These are phyloP conservation scores for Dioctria rufipes DNA, from an alignment of 2,888 invertebrate species.

Conservation along the genomic window DNA sequence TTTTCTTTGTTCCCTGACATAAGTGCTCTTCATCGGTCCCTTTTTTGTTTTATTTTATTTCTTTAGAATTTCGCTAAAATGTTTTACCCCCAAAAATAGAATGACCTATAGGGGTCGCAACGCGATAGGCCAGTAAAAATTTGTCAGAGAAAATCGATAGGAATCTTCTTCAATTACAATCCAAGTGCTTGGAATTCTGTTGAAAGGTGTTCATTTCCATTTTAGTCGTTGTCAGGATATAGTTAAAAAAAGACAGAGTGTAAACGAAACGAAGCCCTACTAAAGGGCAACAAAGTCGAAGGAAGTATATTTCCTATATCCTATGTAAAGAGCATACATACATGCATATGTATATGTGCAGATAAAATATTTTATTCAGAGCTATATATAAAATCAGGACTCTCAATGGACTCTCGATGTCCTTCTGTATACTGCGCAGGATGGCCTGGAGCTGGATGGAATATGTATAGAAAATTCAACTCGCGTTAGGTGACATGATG, in stretches of 20 bases:
- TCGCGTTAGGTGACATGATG: neutral
- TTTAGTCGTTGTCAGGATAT: neutral
- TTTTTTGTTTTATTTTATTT: no score
- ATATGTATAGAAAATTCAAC: conserved; percentile 11
- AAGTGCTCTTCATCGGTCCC: no score
- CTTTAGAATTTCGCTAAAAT: no score
- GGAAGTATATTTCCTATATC: conserved; percentile 4
- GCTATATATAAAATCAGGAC: no score
- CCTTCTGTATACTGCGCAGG: conserved; percentile 13
- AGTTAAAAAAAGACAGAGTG: no score
- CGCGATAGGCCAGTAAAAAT: neutral
- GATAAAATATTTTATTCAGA: no score
- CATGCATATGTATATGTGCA: no score
- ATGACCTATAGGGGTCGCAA: no score
- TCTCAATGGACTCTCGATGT: neutral
- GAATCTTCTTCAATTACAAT: conserved; percentile 10
- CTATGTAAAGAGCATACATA: neutral
- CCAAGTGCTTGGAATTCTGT: neutral
- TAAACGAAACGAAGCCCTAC: no score
- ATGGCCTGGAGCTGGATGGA: neutral
- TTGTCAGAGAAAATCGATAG: conserved; percentile 27
- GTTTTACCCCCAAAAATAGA: no score
- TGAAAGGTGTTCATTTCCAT: conserved; percentile 23
- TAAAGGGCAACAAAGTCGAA: no score
- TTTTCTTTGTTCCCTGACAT: no score